These are phyloP conservation scores for Acipenser ruthenus DNA, from an alignment of 2,797 vertebrate genomes.

Conservation along the genomic window DNA sequence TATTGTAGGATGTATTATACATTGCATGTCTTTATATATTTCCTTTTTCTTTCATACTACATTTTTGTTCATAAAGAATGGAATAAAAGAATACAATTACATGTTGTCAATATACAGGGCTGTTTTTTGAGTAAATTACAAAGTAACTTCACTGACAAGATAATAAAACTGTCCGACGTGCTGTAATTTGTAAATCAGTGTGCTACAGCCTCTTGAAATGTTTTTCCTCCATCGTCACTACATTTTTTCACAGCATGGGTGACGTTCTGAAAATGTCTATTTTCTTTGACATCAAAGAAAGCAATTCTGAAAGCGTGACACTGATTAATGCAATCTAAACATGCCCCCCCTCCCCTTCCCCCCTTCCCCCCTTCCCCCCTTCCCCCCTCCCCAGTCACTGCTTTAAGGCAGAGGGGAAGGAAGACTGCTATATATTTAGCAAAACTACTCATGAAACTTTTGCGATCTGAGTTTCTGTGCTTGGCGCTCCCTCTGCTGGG, in stretches of 20 bases:
- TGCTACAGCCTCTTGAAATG: constrained; percentile 46
- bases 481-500: constrained; percentile 55
- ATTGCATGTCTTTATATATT: no score
- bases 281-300: constrained; percentile 60
- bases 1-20: no score
- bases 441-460: neutral
- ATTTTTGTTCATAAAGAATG: no score
- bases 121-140: constrained; percentile 4
- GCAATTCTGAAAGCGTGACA: constrained; percentile 49
- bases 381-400: constrained; percentile 37
- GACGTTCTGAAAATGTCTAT: constrained; percentile 54
- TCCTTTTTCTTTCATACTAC: no score
- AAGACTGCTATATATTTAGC: neutral
- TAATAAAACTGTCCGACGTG: constrained; percentile 23
- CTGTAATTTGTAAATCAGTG: constrained; percentile 53
- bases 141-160: constrained; percentile 12
- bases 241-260: constrained; percentile 57
- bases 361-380: constrained; percentile 46
- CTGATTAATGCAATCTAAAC: constrained; percentile 58
- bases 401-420: neutral
- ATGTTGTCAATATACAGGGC: neutral
- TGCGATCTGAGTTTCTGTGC: constrained; percentile 28
- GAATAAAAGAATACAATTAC: no score
- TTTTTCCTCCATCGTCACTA: constrained; percentile 62
- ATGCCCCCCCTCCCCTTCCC: constrained; percentile 42